Conservation (phyloP, 2,797 vertebrate species). For the Danio choprae region DNA sequence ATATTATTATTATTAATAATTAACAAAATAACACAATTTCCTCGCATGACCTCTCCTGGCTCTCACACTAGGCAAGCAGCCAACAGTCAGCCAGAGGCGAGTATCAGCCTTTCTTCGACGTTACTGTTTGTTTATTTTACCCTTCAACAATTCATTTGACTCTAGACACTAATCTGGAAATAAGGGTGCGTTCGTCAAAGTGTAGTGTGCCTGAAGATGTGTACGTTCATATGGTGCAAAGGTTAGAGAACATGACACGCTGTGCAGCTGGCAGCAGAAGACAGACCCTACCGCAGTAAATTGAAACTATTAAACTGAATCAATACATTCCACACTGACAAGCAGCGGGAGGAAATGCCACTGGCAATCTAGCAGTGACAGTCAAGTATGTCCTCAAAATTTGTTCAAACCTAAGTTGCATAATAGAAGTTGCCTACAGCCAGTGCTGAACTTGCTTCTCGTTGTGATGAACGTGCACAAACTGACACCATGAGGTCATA, state of each 20-base stretch:
- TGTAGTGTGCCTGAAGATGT: slow-evolving; percentile 26
- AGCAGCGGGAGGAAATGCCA: slow-evolving; percentile 55
- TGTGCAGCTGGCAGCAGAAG: slow-evolving; percentile 53
- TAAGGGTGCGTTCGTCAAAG: slow-evolving; percentile 34
- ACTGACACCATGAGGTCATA: slow-evolving; percentile 47
- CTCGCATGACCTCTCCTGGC: slow-evolving; percentile 39
- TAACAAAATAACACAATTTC: slow-evolving; percentile 2
- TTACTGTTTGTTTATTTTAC: slow-evolving; percentile 52
- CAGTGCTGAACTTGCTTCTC: slow-evolving; percentile 29
- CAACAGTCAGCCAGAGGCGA: slow-evolving; percentile 35
- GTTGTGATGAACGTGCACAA: slow-evolving; percentile 45
- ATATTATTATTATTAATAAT: too few species aligned
- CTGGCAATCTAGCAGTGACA: slow-evolving; percentile 51
- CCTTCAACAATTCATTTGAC: slow-evolving; percentile 50
- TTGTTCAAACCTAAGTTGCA: slow-evolving; percentile 51
- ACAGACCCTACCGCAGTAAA: slow-evolving; percentile 50
- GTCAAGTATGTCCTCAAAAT: slow-evolving; percentile 58
- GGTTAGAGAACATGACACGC: slow-evolving; percentile 52
- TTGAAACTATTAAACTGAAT: slow-evolving; percentile 63
- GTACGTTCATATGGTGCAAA: slow-evolving; percentile 28
- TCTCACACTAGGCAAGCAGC: slow-evolving; percentile 39
- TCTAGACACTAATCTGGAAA: slow-evolving; percentile 40
- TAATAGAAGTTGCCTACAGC: slow-evolving; percentile 47
- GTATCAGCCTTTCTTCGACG: slow-evolving; percentile 39
- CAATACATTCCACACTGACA: slow-evolving; percentile 59